These are phyloP conservation scores for Spea hammondii DNA, from an alignment of 2,797 vertebrate species.

Conservation along the genomic window DNA sequence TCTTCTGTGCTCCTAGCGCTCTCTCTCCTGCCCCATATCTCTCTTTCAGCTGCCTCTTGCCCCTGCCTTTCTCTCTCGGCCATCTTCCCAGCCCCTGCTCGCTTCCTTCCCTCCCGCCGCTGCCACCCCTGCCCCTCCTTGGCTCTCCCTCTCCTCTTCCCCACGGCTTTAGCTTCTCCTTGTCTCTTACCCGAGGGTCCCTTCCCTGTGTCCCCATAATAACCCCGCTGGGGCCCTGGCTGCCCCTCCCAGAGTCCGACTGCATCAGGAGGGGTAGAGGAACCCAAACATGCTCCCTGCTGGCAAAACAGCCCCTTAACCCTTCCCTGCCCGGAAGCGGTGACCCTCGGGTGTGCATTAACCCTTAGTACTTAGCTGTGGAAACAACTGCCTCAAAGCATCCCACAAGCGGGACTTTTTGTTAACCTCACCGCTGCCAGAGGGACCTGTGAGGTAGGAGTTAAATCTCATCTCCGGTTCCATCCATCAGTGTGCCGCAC, in stretches of 20 bases:
- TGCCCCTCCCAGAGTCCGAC: slow-evolving; percentile 32
- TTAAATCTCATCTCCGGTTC: too few species aligned
- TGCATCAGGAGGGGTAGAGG: slow-evolving; percentile 29
- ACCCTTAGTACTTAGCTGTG: background rate
- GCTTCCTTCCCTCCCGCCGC: slow-evolving; percentile 1
- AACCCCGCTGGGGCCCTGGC: slow-evolving; percentile 2
- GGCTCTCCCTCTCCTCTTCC: slow-evolving; percentile 59
- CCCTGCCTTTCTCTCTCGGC: slow-evolving; percentile 7
- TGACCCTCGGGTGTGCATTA: background rate
- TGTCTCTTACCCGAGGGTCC: background rate
- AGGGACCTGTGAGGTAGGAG: too few species aligned
- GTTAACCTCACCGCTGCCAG: too few species aligned
- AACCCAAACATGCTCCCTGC: slow-evolving; percentile 32
- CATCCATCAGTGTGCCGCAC: too few species aligned
- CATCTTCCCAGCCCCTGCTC: slow-evolving; percentile 3
- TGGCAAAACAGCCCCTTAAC: slow-evolving; percentile 42
- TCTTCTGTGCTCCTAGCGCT: too few species aligned
- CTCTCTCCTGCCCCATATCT: background rate
- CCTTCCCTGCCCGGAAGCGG: slow-evolving; percentile 8
- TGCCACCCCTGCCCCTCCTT: slow-evolving; percentile 57
- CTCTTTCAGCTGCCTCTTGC: background rate
- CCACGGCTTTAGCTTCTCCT: slow-evolving; percentile 8
- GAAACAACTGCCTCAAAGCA: too few species aligned
- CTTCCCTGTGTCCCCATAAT: slow-evolving; percentile 4
- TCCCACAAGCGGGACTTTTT: too few species aligned